Evolutionary conservation across 2,113 vertebrate species (phyloP).

Genomic region (Rhombomys opimus): DNA sequence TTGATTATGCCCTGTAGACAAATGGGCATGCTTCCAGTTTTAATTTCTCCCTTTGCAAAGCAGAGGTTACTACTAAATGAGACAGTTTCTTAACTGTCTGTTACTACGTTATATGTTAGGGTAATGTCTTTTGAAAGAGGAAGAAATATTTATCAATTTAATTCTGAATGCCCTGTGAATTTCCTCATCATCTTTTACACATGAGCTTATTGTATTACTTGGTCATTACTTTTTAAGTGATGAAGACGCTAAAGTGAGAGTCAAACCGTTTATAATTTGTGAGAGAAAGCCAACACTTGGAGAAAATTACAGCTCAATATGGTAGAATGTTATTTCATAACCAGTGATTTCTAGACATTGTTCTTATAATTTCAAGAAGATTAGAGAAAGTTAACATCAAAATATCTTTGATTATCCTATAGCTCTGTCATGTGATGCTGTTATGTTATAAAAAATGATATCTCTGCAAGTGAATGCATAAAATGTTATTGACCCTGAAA

Average conservation of each 20-base stretch:
- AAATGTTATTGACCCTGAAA: neutral
- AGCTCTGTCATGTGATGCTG: neutral
- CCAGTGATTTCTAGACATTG: neutral
- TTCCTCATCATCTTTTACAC: neutral
- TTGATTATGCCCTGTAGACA: neutral
- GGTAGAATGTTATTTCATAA: neutral
- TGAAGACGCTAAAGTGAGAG: neutral
- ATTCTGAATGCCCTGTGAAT: neutral
- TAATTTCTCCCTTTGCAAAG: neutral
- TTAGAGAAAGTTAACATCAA: neutral
- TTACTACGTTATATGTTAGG: neutral
- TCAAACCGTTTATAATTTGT: neutral
- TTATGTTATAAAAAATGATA: neutral
- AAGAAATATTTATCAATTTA: neutral
- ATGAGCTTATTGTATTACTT: neutral
- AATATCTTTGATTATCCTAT: conserved; percentile 10
- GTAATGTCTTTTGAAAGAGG: neutral
- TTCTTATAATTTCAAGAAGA: neutral
- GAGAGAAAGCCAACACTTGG: neutral
- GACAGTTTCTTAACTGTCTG: neutral
- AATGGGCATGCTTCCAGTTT: neutral
- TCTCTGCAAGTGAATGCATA: neutral
- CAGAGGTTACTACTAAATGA: neutral
- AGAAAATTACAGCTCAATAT: conserved; percentile 1
- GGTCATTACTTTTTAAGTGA: neutral